phyloP scores from a whole-genome alignment of 2,113 vertebrate genomes.

The Odontophorus gujanensis region DNA sequence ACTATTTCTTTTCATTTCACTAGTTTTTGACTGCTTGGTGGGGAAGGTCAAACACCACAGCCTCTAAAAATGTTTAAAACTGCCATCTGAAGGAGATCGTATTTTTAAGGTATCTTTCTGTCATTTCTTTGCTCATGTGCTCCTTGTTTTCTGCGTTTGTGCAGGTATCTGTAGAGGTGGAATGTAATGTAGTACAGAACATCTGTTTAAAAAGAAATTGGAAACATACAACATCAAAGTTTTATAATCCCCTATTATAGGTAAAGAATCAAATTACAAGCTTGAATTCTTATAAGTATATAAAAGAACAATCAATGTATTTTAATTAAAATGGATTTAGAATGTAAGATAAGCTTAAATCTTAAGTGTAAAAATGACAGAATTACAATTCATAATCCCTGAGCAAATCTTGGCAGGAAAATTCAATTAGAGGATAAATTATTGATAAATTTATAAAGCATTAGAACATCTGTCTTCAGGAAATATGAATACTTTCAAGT shows the following conservation, averaged over 20 bases:
- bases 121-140: background rate
- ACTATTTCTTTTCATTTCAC: background rate
- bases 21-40: background rate
- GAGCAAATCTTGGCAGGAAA: background rate
- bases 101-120: background rate
- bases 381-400: background rate
- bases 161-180: background rate
- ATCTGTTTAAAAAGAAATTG: background rate
- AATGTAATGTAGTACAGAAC: background rate
- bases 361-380: background rate
- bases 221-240: background rate
- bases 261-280: background rate
- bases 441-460: background rate
- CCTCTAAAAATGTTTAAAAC: background rate
- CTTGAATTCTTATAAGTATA: background rate
- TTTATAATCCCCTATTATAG: background rate
- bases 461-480: background rate
- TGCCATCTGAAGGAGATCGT: background rate
- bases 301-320: background rate
- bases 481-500: background rate
- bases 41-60: background rate
- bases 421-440: background rate
- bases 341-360: background rate
- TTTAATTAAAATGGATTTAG: constrained; percentile 25
- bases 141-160: background rate